Percentiles rank a stretch among this genome's conserved stretches.
These are phyloP conservation scores for Origma solitaria DNA, from an alignment of 2,113 vertebrate species.

Conservation along the genomic window DNA sequence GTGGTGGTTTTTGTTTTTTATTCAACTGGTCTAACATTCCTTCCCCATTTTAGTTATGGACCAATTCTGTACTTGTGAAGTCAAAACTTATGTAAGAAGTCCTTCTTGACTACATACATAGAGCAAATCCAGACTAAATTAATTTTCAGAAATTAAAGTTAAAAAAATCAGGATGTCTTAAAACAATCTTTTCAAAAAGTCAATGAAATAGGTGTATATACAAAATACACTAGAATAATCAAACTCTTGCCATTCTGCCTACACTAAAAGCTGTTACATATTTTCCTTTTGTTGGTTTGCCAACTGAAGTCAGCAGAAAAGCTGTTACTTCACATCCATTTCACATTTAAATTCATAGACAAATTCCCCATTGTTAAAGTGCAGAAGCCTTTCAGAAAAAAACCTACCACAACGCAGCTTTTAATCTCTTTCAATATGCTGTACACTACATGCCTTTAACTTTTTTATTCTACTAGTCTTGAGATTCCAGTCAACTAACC, in stretches of 20 bases:
- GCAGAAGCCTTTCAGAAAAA: not conserved
- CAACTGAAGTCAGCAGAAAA: constrained; percentile 4
- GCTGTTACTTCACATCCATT: not conserved
- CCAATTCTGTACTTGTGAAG: not conserved
- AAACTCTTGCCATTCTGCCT: not conserved
- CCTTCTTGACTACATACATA: not conserved
- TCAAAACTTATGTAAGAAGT: not conserved
- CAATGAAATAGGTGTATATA: not conserved
- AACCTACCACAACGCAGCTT: constrained; percentile 24
- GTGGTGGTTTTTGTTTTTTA: not conserved
- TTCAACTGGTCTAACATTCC: not conserved
- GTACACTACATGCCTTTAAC: constrained; percentile 36
- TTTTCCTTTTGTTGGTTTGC: not conserved
- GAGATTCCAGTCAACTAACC: constrained; percentile 73
- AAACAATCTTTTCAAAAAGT: not conserved
- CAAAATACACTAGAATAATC: not conserved
- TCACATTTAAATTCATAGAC: constrained; percentile 44
- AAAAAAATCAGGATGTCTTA: not conserved
- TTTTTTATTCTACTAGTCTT: constrained; percentile 48
- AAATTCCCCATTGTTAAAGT: not conserved
- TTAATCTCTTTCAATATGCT: constrained; percentile 50
- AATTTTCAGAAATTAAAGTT: not conserved
- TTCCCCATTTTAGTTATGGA: not conserved
- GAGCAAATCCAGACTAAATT: not conserved
- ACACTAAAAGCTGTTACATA: not conserved